Percentiles rank a stretch among this genome's conserved stretches.
These are phyloP conservation scores for Chaetorhynchus papuensis DNA, from an alignment of 2,113 vertebrate species.

Conservation along the genomic window DNA sequence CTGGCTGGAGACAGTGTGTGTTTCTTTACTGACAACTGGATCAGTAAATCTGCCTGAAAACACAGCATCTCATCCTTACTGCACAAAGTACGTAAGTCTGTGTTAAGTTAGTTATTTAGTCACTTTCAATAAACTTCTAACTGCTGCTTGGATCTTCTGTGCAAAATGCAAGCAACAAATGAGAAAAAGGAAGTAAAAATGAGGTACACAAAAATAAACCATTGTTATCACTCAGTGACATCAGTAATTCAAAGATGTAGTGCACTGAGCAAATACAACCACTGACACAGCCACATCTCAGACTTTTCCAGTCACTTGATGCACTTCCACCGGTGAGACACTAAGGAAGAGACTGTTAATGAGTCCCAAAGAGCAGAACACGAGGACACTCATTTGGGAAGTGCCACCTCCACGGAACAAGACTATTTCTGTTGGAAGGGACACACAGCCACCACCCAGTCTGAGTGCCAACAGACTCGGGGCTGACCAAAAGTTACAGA, in stretches of 20 bases:
- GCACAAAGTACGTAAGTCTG: accelerated
- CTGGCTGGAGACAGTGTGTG: not conserved
- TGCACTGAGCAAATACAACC: not conserved
- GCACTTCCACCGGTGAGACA: not conserved
- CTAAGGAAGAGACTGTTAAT: not conserved
- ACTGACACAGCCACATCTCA: not conserved
- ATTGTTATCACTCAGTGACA: not conserved
- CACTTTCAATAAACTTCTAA: not conserved
- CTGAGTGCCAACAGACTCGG: not conserved
- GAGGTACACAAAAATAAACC: not conserved
- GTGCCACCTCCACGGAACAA: not conserved
- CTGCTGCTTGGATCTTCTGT: not conserved
- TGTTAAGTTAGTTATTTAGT: not conserved
- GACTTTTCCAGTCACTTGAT: not conserved
- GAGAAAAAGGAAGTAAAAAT: not conserved
- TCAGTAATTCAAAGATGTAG: not conserved
- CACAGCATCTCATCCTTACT: not conserved
- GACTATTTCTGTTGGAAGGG: not conserved
- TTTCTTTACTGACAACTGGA: not conserved
- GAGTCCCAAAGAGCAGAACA: not conserved
- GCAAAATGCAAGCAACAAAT: not conserved
- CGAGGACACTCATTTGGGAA: accelerated
- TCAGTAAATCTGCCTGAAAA: not conserved
- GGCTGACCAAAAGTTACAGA: not conserved
- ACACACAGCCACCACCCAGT: accelerated